Base-by-base conservation (phyloP, 1,140 invertebrate species). In the Aporrectodea caliginosa region DNA sequence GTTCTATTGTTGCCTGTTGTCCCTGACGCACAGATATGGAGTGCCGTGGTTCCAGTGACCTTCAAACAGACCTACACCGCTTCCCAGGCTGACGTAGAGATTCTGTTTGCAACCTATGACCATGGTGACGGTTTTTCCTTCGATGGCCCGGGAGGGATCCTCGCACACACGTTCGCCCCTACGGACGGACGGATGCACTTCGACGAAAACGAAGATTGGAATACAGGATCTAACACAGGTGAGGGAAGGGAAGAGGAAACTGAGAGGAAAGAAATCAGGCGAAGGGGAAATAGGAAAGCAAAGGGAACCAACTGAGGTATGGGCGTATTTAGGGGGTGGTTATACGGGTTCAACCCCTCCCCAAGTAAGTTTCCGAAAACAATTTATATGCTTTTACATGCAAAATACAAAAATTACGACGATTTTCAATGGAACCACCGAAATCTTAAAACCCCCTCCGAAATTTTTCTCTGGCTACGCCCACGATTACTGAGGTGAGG, bases 141-240 rank as follows among this genome's bases (percentile, higher is more conserved):
- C 81, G 89, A 90, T 81, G 85, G 84, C 69, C 92, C 91, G 82
- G 94, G n/a, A 92, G 92, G 70, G 79, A 89, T 90, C 90, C 33
- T 96, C 92, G 94, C 89, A 16, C 95, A 97, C 88, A 95, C 95
- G 72, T 97, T 96, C 89, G 96, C 95, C 86, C 95, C 95, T 1
- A 2, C 32, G n/a, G 78, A 72, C 16, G 95, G 95, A 71, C 95
- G 97, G 88, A 94, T 94, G n/a, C 95, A 98, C 89, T 97, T 97
- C 85, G 95, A 97, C 86, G 93, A 93, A 78, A 94, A 95, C 73
- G 95, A 97, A 88, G 81, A 88, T 12, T 92, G 92, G 92, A 88
- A 73, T 12, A 58, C 43, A 58, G 22, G 6, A 58, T 12, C 43
- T 12, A 22, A 58, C 43, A 58, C 43, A 58, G 43, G 43, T 22